These are phyloP conservation scores for Ormyrus rosae DNA, from an alignment of 2,888 invertebrate species.

Conservation along the genomic window DNA sequence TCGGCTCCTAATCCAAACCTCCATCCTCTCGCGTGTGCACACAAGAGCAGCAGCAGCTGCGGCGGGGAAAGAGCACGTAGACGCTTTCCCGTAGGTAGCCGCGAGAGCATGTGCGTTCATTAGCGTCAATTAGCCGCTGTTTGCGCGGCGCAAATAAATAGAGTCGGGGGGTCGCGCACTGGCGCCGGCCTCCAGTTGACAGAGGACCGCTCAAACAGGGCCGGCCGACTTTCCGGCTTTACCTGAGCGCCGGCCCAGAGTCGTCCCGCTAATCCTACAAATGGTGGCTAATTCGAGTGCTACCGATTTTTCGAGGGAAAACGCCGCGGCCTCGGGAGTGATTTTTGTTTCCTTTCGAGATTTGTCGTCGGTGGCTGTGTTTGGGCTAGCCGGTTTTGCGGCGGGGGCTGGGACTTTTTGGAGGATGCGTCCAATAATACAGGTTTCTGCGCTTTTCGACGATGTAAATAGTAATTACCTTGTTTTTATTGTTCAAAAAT, in stretches of 20 bases:
- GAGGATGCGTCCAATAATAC: too few relatives aligned
- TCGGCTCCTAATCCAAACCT: background rate
- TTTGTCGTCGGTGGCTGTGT: too few relatives aligned
- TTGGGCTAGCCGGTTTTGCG: too few relatives aligned
- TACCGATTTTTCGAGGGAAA: constrained; percentile 36
- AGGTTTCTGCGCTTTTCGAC: too few relatives aligned
- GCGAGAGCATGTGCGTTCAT: constrained; percentile 66
- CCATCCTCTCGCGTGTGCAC: constrained; percentile 7
- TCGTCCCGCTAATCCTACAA: constrained; percentile 32
- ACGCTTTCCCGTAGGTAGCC: constrained; percentile 45
- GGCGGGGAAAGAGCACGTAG: background rate
- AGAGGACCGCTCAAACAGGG: constrained; percentile 68
- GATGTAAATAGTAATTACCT: too few relatives aligned
- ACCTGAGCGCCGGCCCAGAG: constrained; percentile 12
- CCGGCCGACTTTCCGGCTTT: background rate
- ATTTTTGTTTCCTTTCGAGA: too few relatives aligned
- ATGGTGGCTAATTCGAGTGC: constrained; percentile 50
- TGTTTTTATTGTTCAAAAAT: too few relatives aligned
- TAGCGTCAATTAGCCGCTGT: constrained; percentile 74
- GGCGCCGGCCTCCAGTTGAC: constrained; percentile 63
- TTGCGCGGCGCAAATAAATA: constrained; percentile 68
- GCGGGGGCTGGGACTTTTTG: too few relatives aligned
- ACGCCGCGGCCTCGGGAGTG: too few relatives aligned
- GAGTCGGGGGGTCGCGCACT: constrained; percentile 59
- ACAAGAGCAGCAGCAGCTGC: background rate